Percentiles rank a stretch among this genome's conserved stretches.
These are phyloP conservation scores for Blennius ocellaris DNA, from an alignment of 2,113 vertebrate genomes.

Conservation along the genomic window DNA sequence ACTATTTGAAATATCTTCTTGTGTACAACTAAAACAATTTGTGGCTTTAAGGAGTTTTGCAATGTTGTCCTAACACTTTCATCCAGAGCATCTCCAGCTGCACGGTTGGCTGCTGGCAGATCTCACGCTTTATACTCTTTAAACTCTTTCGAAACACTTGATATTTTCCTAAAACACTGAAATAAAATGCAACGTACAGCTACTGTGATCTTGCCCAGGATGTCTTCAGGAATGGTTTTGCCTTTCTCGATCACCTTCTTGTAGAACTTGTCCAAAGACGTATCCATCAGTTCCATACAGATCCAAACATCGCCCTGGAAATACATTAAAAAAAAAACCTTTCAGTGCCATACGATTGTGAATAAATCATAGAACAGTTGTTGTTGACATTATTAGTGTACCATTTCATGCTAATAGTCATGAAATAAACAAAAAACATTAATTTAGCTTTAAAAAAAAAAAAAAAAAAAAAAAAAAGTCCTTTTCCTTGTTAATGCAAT, in stretches of 20 bases:
- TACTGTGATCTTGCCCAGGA: conserved; percentile 97
- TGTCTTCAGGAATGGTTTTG: conserved; percentile 95
- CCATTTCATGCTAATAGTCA: no score
- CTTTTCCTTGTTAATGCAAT: no score
- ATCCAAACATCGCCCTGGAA: conserved; percentile 97
- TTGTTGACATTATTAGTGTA: no score
- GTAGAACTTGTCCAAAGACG: conserved; percentile 99
- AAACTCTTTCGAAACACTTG: background rate
- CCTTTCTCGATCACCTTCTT: conserved; percentile 97
- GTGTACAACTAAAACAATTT: background rate
- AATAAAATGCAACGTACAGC: conserved; percentile 83
- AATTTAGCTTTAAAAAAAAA: no score
- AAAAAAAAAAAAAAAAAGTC: no score
- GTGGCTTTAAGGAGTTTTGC: background rate
- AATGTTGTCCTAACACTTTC: background rate
- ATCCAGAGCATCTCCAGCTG: background rate
- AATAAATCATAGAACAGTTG: no score
- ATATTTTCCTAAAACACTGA: background rate
- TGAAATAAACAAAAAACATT: no score
- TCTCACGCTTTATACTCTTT: background rate
- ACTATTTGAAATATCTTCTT: background rate
- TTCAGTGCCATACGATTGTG: no score
- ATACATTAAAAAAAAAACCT: background rate
- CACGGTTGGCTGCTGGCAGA: conserved; percentile 7
- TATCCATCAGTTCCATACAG: conserved; percentile 99